Evolutionary conservation across 2,113 vertebrate genomes (phyloP).

Genomic region (Eclectus roratus): DNA sequence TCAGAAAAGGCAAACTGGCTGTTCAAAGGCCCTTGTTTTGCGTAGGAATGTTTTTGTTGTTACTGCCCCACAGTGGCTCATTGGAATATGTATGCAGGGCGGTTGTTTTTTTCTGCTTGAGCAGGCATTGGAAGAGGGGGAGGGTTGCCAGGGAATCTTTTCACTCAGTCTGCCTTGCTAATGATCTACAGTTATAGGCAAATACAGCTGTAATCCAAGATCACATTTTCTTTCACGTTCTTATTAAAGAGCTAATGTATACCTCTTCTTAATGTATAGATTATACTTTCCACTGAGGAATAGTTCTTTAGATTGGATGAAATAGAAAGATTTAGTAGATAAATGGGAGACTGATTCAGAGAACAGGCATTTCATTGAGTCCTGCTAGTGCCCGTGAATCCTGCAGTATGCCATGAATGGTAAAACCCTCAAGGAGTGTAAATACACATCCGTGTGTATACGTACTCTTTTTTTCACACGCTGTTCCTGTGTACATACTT

Average conservation of each 20-base stretch:
- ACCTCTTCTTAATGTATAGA: slow-evolving; percentile 1
- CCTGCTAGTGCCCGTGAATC: not conserved
- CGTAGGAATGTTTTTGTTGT: slow-evolving; percentile 68
- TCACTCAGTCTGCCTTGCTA: slow-evolving; percentile 43
- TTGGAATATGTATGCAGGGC: slow-evolving; percentile 62
- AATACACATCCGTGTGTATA: slow-evolving; percentile 3
- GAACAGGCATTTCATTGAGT: slow-evolving; percentile 53
- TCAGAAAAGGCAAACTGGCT: not conserved
- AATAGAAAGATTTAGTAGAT: slow-evolving; percentile 19
- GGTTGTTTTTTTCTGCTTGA: slow-evolving; percentile 34
- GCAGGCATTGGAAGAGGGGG: slow-evolving; percentile 28
- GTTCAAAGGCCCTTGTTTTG: slow-evolving; percentile 38
- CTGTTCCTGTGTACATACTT: not conserved
- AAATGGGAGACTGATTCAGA: slow-evolving; percentile 49
- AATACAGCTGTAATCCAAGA: slow-evolving; percentile 38
- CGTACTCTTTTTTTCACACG: slow-evolving; percentile 3
- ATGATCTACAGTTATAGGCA: slow-evolving; percentile 46
- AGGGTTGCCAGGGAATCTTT: slow-evolving; percentile 42
- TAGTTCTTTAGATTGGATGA: slow-evolving; percentile 23
- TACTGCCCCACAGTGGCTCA: slow-evolving; percentile 71
- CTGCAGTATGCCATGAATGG: slow-evolving; percentile 37
- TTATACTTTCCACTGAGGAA: slow-evolving; percentile 43
- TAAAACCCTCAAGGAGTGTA: slow-evolving; percentile 48
- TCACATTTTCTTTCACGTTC: slow-evolving; percentile 29
- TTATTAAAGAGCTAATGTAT: slow-evolving; percentile 44